These are phyloP conservation scores for Buceros bicornis DNA, from an alignment of 2,797 vertebrate genomes.

Conservation along the genomic window DNA sequence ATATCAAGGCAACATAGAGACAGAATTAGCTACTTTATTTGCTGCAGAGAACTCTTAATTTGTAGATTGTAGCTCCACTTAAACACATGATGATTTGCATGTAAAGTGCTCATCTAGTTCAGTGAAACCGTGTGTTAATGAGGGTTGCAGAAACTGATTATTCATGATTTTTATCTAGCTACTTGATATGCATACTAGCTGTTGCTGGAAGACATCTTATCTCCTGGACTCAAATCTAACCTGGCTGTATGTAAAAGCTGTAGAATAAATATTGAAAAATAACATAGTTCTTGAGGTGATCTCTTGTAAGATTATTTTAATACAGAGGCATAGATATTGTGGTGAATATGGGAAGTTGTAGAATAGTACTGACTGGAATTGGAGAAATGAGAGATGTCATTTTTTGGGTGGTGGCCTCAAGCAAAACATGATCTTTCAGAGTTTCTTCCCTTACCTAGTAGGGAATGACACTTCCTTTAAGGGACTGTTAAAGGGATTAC, in stretches of 20 bases:
- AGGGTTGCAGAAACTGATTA: conserved; percentile 56
- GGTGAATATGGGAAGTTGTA: not conserved
- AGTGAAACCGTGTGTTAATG: conserved; percentile 25
- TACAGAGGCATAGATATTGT: not conserved
- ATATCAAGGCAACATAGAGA: not conserved
- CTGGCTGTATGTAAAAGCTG: not conserved
- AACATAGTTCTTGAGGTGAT: not conserved
- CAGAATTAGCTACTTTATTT: not conserved
- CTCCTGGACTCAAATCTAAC: not conserved
- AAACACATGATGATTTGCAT: not conserved
- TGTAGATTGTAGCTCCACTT: not conserved
- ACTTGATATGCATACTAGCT: not conserved
- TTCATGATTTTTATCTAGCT: conserved; percentile 54
- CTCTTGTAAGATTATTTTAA: not conserved
- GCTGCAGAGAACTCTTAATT: not conserved
- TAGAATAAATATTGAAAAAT: not conserved
- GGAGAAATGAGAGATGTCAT: not conserved
- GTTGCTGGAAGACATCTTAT: conserved; percentile 8
- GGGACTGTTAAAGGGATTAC: not conserved
- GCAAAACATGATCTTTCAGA: not conserved
- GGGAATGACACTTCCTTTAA: not conserved
- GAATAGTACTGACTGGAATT: not conserved
- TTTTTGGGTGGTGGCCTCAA: not conserved
- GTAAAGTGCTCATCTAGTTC: not conserved
- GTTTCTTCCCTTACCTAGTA: not conserved